phyloP scores from a whole-genome alignment of 2,888 invertebrate genomes.

The Thymelicus acteon region DNA sequence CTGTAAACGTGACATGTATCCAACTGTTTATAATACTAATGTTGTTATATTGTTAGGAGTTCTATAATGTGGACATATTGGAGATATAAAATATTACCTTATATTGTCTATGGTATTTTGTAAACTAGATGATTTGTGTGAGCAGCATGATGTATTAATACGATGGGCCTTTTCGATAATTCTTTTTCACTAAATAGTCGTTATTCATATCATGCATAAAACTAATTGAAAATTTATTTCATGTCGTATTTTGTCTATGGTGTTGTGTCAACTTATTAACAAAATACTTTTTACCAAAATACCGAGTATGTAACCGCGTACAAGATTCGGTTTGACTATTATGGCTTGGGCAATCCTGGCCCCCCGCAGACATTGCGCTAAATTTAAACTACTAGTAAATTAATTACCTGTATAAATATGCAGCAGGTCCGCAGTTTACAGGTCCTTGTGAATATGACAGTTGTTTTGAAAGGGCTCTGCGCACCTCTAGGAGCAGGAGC shows the following conservation, averaged over 20 bases:
- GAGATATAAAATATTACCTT: constrained; percentile 14
- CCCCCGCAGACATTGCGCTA: neutral
- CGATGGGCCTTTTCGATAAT: neutral
- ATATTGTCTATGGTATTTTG: neutral
- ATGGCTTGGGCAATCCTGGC: neutral
- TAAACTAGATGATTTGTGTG: constrained; percentile 2
- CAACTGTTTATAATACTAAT: constrained; percentile 16
- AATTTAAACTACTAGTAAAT: neutral
- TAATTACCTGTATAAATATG: neutral
- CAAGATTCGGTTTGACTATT: neutral
- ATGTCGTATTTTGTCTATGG: neutral
- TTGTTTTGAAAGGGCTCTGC: neutral
- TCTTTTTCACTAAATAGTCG: neutral
- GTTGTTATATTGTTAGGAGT: constrained; percentile 23
- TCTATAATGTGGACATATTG: constrained; percentile 21
- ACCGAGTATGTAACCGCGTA: neutral
- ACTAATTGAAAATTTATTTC: neutral
- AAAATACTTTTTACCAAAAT: neutral
- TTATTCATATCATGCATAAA: constrained; percentile 1
- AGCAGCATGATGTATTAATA: neutral
- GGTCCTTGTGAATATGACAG: neutral
- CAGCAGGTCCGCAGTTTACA: neutral
- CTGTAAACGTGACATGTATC: constrained; percentile 17
- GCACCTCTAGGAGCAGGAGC: neutral
- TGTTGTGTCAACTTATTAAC: neutral